Evolutionary conservation across 2,888 invertebrate species (phyloP).

Genomic region (Oligia fasciuncula): DNA sequence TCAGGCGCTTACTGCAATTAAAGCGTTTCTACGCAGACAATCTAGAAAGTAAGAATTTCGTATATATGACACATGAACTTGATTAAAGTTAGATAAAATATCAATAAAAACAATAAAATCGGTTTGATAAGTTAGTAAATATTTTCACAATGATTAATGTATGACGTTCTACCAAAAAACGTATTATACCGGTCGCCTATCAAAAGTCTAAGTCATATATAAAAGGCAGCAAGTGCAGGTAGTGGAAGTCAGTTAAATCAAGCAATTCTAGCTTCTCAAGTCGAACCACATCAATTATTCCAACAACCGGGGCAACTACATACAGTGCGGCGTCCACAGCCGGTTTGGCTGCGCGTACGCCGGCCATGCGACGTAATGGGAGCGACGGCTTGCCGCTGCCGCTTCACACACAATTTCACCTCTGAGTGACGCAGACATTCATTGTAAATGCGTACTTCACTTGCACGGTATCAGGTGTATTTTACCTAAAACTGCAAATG

Average conservation of each 20-base stretch:
- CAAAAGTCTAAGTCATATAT: not conserved
- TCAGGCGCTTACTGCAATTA: not conserved
- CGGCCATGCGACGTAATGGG: slow-evolving; percentile 88
- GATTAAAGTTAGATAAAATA: slow-evolving; percentile 11
- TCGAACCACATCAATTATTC: not conserved
- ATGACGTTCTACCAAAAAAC: not conserved
- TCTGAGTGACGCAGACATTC: slow-evolving; percentile 89
- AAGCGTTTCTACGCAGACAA: not conserved
- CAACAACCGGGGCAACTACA: slow-evolving; percentile 65
- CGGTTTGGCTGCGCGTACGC: slow-evolving; percentile 85
- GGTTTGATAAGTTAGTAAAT: not conserved
- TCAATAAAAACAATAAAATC: slow-evolving; percentile 23
- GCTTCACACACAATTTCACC: slow-evolving; percentile 90
- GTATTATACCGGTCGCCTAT: not conserved
- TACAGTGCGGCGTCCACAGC: slow-evolving; percentile 78
- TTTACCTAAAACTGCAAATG: slow-evolving; percentile 62
- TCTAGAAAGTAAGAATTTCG: not conserved
- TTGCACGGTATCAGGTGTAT: slow-evolving; percentile 80
- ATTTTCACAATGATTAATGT: slow-evolving; percentile 13
- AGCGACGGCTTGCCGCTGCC: slow-evolving; percentile 89
- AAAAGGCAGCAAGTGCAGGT: too few species aligned
- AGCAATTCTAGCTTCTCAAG: not conserved
- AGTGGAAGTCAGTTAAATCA: not conserved
- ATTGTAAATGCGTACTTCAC: slow-evolving; percentile 85
- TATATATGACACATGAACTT: slow-evolving; percentile 4